Evolutionary conservation across 2,888 invertebrate genomes (phyloP), one percentile per base, ranked within the genome.

Genomic region (Anagyrus pseudococci): DNA sequence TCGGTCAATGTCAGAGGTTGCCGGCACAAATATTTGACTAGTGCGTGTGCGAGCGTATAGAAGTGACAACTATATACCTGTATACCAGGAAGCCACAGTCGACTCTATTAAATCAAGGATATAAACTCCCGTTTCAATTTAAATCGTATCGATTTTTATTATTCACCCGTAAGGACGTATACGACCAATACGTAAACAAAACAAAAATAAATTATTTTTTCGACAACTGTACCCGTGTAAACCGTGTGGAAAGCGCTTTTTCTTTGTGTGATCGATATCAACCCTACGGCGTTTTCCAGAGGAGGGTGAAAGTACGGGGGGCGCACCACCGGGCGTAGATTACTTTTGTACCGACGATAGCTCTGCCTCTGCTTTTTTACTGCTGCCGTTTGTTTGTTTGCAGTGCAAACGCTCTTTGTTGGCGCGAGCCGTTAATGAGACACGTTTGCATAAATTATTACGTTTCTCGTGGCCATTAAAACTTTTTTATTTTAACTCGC

Each of bases 261-360:
- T n/a, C n/a, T n/a, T n/a, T n/a, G 25, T 2, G 23, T 55, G 56
- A 41, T 56, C 56, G 56, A 56, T 56, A 48, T 56, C 40, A 25
- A 40, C 37, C 48, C 56, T 48, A 47, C 19, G 22, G 54, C 43
- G 26, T 22, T 37, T 52, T 52, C 40, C 52, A 23, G 52, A 22
- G 52, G 17, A 19, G 29, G 43, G 8, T 37, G 8, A 13, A 37
- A 13, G 15, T 15, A 8, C 13, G 2, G 33, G 8, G 15, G 8
- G 2, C 10, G 8, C 33, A 8, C 33, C 33, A 37, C 33, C 33
- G 15, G 23, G 15, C 22, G 26, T 19, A 29, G 29, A 48, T 48
- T 19, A 48, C 29, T 6, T 26, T 48, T 19, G 25, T 48, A 48
- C 48, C 48, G 48, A 48, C 48, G 19, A 20, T 4, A 8, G 8